A percentile compares a stretch with the other conserved stretches of the same genome.
Conservation (phyloP, 1,140 invertebrate genomes). For the Aphis gossypii region DNA sequence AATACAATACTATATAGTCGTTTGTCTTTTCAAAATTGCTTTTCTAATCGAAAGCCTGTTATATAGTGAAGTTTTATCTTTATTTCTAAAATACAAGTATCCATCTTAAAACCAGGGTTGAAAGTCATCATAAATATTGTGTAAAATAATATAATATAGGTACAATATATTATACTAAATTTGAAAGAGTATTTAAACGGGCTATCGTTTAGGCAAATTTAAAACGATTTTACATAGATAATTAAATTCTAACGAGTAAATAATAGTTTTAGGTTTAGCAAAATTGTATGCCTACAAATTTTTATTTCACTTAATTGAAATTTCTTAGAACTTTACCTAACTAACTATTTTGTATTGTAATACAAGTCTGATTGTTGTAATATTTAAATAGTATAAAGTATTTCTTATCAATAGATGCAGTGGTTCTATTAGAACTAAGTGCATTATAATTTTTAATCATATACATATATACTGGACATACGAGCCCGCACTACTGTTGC, state of each 20-base stretch:
- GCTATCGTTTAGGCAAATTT: not conserved
- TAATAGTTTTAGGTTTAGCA: not conserved
- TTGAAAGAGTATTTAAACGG: not conserved
- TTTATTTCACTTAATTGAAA: not conserved
- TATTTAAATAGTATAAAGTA: not conserved
- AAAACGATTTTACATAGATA: not conserved
- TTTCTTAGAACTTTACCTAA: not conserved
- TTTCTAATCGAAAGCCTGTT: slow-evolving; percentile 2
- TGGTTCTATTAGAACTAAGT: not conserved
- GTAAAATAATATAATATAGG: not conserved
- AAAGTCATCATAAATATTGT: not conserved
- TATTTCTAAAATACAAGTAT: not conserved
- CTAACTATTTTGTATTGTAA: not conserved
- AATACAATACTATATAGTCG: not conserved
- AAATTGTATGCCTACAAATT: not conserved
- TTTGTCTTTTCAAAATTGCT: not conserved
- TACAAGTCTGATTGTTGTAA: not conserved
- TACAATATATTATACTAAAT: not conserved
- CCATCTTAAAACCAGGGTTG: not conserved
- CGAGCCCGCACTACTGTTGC: not conserved
- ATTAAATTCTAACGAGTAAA: not conserved
- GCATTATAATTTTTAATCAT: not conserved
- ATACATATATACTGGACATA: not conserved
- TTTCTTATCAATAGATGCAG: not conserved
- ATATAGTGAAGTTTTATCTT: not conserved